Evolutionary conservation across 2,797 vertebrate species (phyloP).

Genomic region (Antennarius maculatus): DNA sequence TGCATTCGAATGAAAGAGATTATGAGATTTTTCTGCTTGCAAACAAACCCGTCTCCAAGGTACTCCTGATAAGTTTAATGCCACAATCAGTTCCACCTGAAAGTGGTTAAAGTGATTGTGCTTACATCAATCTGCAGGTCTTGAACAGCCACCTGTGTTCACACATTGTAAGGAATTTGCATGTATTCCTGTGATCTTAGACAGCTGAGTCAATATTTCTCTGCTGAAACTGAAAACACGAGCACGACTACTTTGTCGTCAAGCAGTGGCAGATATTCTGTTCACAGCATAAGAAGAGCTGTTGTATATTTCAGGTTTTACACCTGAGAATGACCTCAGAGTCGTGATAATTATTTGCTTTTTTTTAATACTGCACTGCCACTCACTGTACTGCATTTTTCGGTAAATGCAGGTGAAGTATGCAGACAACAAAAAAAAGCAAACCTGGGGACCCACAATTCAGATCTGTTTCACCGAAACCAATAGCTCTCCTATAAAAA

Average conservation of each 20-base stretch:
- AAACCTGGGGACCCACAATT: too few relatives aligned
- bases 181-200: constrained; percentile 15
- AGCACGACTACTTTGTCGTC: constrained; percentile 12
- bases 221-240: background rate
- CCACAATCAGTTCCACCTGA: constrained; percentile 35
- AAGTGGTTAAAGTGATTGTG: constrained; percentile 42
- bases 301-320: background rate
- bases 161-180: constrained; percentile 28
- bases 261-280: constrained; percentile 8
- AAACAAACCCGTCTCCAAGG: constrained; percentile 42
- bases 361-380: background rate
- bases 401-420: background rate
- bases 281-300: constrained; percentile 1
- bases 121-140: constrained; percentile 36
- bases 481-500: too few relatives aligned
- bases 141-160: constrained; percentile 33
- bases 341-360: background rate
- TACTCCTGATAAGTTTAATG: constrained; percentile 53
- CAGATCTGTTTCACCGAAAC: too few relatives aligned
- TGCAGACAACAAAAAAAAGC: too few relatives aligned
- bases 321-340: background rate
- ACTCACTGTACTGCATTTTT: background rate
- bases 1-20: constrained; percentile 40
- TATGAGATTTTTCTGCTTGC: constrained; percentile 39
- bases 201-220: constrained; percentile 26